Evolutionary conservation across 2,888 invertebrate species (phyloP), one percentile per base, ranked within the genome.

Genomic region (Petrophora chlorosata): DNA sequence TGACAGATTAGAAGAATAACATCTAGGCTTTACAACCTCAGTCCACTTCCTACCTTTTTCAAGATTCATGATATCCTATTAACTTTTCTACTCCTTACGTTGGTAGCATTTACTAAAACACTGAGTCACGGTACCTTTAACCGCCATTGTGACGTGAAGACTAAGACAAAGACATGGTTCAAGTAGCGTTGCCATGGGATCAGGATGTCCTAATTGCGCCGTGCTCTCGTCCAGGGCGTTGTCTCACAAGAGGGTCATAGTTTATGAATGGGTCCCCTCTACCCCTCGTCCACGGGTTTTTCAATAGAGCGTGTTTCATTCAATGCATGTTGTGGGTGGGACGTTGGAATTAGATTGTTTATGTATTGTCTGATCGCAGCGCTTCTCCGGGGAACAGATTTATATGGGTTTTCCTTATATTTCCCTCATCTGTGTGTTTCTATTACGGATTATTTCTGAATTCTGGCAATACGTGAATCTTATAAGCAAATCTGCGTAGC

Each of bases 191-290:
- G 36, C 48, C 12, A 48, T 32, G 38, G 48, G 38, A 42, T 42
- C 42, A 38, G 42, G 9, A 9, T 10, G 40, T n/a, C 47, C 30
- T 12, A 34, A 23, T 19, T 29, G 28, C 34, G 30, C 23, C 13
- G 16, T 17, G 26, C 16, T 34, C 30, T 34, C 17, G 10, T 9
- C 28, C 33, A 26, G 38, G 43, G 32, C 43, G 33, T 39, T 48
- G 48, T 36, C 48, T 48, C 35, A 15, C 25, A 22, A 19, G 13
- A 32, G 41, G 47, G 35, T 38, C 48, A 33, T 13, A 48, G 19
- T 36, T 13, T 17, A 29, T 46, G 46, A 46, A 46, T 32, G 44
- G 17, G 25, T 4, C 32, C 25, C 15, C 29, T 35, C 14, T 9
- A 3, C 13, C 22, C 19, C 32, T 32, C 15, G n/a, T 25, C 23